phyloP scores from a whole-genome alignment of 2,888 invertebrate species.

The Trichopoda pennipes region DNA sequence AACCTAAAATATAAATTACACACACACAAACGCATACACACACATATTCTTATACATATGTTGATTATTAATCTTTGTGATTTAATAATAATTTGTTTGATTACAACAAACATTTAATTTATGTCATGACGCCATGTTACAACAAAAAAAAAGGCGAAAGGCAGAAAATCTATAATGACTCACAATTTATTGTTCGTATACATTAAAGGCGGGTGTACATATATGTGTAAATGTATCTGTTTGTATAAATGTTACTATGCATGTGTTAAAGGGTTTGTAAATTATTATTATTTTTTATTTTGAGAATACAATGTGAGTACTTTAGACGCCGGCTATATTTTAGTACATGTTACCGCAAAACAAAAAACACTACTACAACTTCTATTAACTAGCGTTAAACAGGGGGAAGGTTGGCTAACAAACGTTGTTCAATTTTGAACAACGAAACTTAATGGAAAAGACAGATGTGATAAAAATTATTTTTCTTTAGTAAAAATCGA shows the following conservation, averaged over 20 bases:
- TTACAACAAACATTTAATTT: conserved; percentile 46
- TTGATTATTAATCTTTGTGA: conserved; percentile 19
- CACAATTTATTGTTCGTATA: conserved; percentile 23
- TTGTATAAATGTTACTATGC: background rate
- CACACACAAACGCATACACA: background rate
- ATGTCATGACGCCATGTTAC: conserved; percentile 56
- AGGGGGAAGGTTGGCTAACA: conserved; percentile 2
- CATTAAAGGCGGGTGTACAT: background rate
- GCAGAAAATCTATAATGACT: conserved; percentile 35
- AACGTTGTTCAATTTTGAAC: background rate
- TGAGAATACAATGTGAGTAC: conserved; percentile 52
- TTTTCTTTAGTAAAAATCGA: too few species aligned
- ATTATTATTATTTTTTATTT: background rate
- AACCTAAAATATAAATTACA: conserved; percentile 13
- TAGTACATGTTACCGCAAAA: conserved; percentile 55
- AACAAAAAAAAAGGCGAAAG: conserved; percentile 4
- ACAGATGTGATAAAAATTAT: too few species aligned
- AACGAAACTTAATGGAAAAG: too few species aligned
- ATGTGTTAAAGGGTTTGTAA: conserved; percentile 21
- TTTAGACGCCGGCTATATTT: conserved; percentile 60
- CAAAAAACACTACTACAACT: conserved; percentile 31
- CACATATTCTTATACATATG: background rate
- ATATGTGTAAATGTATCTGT: background rate
- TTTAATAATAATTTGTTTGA: conserved; percentile 28
- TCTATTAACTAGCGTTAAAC: conserved; percentile 1